Conservation (phyloP, 1,140 invertebrate genomes). For the Drosophila sturtevanti region DNA sequence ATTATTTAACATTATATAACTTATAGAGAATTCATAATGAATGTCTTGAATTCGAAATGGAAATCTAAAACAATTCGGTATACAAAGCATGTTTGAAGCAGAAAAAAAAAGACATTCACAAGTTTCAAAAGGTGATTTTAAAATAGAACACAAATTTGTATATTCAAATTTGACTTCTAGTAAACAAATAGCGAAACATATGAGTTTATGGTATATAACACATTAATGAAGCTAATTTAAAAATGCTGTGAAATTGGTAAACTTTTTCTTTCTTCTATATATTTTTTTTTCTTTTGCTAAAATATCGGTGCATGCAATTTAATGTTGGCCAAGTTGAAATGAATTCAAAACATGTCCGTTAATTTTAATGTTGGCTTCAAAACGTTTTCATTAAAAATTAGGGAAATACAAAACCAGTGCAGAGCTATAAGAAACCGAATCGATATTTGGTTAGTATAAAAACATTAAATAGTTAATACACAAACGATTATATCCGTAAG, state of each 20-base stretch:
- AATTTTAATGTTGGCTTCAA: constrained; percentile 28
- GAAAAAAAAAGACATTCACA: neutral
- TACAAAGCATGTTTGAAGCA: neutral
- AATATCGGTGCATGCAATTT: neutral
- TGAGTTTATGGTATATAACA: neutral
- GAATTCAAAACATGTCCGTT: constrained; percentile 4
- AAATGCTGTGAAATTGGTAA: neutral
- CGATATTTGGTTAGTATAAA: constrained; percentile 35
- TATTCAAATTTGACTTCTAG: neutral
- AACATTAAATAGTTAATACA: constrained; percentile 30
- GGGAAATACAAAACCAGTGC: constrained; percentile 74
- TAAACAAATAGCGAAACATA: neutral
- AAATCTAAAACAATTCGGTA: neutral
- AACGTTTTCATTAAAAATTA: constrained; percentile 45
- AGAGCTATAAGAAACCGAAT: constrained; percentile 66
- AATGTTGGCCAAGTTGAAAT: neutral
- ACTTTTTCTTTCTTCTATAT: neutral
- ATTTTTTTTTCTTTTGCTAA: neutral
- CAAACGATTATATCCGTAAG: constrained; percentile 25
- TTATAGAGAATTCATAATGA: too few relatives aligned
- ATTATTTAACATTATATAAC: too few relatives aligned
- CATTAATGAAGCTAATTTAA: constrained; percentile 28
- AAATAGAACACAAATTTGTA: neutral
- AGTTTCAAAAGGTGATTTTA: neutral
- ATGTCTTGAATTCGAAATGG: too few relatives aligned